A percentile compares a stretch with the other conserved stretches of the same genome.
phyloP scores from a whole-genome alignment of 2,797 vertebrate genomes.

The Lophius americanus region DNA sequence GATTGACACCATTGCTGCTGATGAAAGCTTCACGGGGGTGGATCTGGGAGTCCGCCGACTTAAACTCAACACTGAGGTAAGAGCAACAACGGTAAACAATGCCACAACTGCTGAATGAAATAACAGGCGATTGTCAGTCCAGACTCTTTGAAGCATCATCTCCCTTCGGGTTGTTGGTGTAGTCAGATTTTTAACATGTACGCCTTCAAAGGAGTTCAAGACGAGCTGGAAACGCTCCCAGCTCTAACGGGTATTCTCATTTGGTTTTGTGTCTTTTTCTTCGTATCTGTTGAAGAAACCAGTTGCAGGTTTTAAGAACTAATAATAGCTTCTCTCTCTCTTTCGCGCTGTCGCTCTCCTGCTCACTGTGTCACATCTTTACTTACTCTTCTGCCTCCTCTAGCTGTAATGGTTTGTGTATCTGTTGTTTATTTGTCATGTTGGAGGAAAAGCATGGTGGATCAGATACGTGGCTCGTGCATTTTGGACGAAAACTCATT shows the following conservation, averaged over 20 bases:
- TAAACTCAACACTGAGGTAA: constrained; percentile 92
- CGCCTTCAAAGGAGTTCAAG: constrained; percentile 20
- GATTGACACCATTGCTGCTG: constrained; percentile 95
- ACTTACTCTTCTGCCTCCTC: no score
- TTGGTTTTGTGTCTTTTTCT: constrained; percentile 1
- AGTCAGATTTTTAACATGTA: constrained; percentile 21
- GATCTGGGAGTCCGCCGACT: constrained; percentile 94
- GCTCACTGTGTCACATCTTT: no score
- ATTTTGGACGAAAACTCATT: no score
- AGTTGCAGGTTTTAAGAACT: constrained; percentile 14
- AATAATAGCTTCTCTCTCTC: constrained; percentile 16
- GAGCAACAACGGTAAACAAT: not conserved
- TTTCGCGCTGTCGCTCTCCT: no score
- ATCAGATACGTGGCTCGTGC: no score
- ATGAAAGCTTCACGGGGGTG: constrained; percentile 96
- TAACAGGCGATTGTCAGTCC: constrained; percentile 1
- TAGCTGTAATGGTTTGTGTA: no score
- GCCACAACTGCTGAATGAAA: not conserved
- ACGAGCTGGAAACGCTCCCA: constrained; percentile 27
- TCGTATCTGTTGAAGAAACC: constrained; percentile 22
- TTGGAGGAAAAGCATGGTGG: no score
- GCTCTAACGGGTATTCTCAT: constrained; percentile 14
- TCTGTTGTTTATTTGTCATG: no score
- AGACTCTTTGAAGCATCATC: constrained; percentile 5
- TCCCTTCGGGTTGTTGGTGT: constrained; percentile 2